Base-by-base conservation (phyloP, 2,113 vertebrate genomes). In the Lichenostomus cassidix region DNA sequence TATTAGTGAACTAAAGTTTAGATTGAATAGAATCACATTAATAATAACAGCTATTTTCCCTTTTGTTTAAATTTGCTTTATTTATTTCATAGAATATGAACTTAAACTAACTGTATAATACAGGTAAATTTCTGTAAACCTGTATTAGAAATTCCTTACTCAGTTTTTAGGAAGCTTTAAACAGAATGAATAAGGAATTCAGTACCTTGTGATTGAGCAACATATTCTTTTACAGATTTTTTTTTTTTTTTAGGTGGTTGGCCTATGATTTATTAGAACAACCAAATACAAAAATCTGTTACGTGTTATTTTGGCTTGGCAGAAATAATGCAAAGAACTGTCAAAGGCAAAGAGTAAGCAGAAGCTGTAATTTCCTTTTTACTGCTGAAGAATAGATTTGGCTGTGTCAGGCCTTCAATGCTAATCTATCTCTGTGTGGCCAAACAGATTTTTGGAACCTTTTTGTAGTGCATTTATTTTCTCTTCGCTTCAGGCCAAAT, bases 291-390 rank as follows among this genome's bases (percentile, higher is more conserved):
- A 58, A 94, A 93, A 62, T 94, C 71, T 93, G 49, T 95, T 95
- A 53, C 10, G 41, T 93, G 76, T 94, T 96, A 87, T 87, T 96
- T 90, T 95, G 94, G 49, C 88, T 95, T 97, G 93, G 90, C 93
- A 93, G 85, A 92, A 93, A 35, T 60, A 93, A 76, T 55, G 74
- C 96, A 89, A 91, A 91, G 80, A 89, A 78, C 73, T 90, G 93
- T 96, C 89, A 86, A 84, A 95, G 52, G 83, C 76, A 62, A 80
- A 79, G 81, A 90, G 68, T 91, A 91, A 73, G 90, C 94, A 96
- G 94, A 92, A 96, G 92, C 94, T 93, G 78, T 93, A 93, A 96
- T 96, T 96, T 95, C 89, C 86, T 89, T 95, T 88, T 95, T 95
- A 94, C 92, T 92, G 83, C 93, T 94, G 80, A 95, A 96, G 94